These are phyloP conservation scores for Corythornis leucogaster DNA, from an alignment of 2,797 vertebrate genomes.

Conservation along the genomic window DNA sequence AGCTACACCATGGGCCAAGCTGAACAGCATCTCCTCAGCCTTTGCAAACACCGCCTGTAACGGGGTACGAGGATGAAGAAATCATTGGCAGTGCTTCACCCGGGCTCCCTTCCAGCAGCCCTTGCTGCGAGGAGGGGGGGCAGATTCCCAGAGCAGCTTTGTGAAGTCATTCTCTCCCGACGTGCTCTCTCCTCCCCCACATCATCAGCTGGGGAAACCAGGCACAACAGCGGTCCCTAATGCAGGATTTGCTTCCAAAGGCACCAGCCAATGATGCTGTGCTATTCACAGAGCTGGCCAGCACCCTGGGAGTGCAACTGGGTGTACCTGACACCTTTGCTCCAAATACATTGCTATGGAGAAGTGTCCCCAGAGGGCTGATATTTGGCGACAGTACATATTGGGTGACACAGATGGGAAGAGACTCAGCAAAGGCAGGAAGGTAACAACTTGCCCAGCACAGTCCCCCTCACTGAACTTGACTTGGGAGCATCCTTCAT, in stretches of 20 bases:
- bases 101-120: constrained; percentile 49
- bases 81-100: constrained; percentile 17
- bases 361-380: neutral
- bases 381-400: neutral
- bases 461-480: rapidly evolving
- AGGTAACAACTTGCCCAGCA: neutral
- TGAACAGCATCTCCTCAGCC: neutral
- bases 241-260: neutral
- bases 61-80: constrained; percentile 47
- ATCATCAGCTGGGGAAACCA: neutral
- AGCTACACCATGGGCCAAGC: neutral
- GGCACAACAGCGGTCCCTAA: neutral
- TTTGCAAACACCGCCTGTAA: constrained; percentile 29
- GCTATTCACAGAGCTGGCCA: neutral
- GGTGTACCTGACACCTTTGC: neutral
- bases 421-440: neutral
- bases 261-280: neutral
- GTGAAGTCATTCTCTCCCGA: constrained; percentile 22
- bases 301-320: rapidly evolving
- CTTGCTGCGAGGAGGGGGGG: neutral
- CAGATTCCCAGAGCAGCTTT: neutral
- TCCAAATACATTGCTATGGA: rapidly evolving
- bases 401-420: neutral
- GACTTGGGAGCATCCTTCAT: neutral
- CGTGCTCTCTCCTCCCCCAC: neutral